Percentiles rank a stretch among this genome's conserved stretches.
Evolutionary conservation across 30 jellyfish, hydroid and myxozoan genomes (phyloP).

Genomic region (Aurelia aurita): DNA sequence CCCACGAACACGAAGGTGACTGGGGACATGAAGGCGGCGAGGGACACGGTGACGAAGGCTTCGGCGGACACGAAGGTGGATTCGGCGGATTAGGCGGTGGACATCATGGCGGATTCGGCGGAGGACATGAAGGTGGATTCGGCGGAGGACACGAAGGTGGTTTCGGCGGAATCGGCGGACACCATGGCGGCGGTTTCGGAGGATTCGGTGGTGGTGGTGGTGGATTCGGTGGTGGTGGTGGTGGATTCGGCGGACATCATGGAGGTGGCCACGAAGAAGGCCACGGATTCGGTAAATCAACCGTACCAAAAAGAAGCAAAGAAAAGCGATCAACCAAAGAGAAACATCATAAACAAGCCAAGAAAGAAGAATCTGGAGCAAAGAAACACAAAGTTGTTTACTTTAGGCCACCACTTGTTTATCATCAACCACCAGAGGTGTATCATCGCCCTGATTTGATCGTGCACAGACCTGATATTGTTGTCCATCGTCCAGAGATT

Average conservation of each 20-base stretch:
- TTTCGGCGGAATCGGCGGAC: not conserved
- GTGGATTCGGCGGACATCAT: constrained; percentile 68
- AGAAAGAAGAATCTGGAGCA: constrained; percentile 52
- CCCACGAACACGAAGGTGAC: constrained; percentile 79
- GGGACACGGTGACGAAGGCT: constrained; percentile 73
- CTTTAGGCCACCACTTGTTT: constrained; percentile 91
- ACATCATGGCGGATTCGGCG: constrained; percentile 56
- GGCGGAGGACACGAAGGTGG: constrained; percentile 58
- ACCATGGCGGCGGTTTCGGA: constrained; percentile 3
- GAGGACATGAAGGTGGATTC: constrained; percentile 54
- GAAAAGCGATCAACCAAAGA: constrained; percentile 39
- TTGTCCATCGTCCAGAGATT: constrained; percentile 92
- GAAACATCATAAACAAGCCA: constrained; percentile 48
- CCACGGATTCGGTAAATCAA: constrained; percentile 72
- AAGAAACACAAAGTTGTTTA: constrained; percentile 93
- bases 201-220: not conserved
- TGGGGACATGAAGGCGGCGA: constrained; percentile 52
- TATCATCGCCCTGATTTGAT: constrained; percentile 96
- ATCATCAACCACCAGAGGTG: constrained; percentile 96
- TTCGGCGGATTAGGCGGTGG: constrained; percentile 58
- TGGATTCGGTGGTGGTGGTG: constrained; percentile 52
- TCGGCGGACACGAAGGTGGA: constrained; percentile 68
- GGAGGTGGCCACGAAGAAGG: constrained; percentile 84
- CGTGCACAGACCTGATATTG: constrained; percentile 98
- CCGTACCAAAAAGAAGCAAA: constrained; percentile 47